A percentile compares a stretch with the other conserved stretches of the same genome.
These are phyloP conservation scores for Zosterops hypoxanthus DNA, from an alignment of 2,113 vertebrate genomes.

Conservation along the genomic window DNA sequence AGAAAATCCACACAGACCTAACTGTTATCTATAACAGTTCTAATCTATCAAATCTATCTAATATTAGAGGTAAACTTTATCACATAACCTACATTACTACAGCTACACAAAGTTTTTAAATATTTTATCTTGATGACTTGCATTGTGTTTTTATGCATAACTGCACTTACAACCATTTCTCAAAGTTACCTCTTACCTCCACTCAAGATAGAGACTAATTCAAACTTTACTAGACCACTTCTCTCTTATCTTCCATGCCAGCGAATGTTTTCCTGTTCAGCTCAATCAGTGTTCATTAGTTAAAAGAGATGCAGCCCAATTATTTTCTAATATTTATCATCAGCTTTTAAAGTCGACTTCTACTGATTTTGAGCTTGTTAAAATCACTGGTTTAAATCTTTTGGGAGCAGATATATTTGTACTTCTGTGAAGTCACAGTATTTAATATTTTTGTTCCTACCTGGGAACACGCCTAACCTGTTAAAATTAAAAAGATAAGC, in stretches of 20 bases:
- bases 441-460: not conserved
- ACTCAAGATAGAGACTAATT: not conserved
- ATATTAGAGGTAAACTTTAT: not conserved
- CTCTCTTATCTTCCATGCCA: not conserved
- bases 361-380: not conserved
- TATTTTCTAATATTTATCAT: not conserved
- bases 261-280: not conserved
- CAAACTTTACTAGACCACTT: not conserved
- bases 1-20: not conserved
- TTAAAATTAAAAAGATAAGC: not conserved
- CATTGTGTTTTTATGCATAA: not conserved
- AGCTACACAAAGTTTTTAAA: not conserved
- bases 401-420: not conserved
- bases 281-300: not conserved
- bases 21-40: not conserved
- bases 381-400: not conserved
- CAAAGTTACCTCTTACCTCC: not conserved
- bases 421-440: not conserved
- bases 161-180: not conserved
- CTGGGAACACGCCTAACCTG: not conserved
- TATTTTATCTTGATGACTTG: not conserved
- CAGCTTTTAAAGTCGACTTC: not conserved
- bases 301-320: not conserved
- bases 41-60: no score
- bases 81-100: not conserved